Conservation (phyloP, 2,888 invertebrate genomes). For the Sinotaia quadrata region DNA sequence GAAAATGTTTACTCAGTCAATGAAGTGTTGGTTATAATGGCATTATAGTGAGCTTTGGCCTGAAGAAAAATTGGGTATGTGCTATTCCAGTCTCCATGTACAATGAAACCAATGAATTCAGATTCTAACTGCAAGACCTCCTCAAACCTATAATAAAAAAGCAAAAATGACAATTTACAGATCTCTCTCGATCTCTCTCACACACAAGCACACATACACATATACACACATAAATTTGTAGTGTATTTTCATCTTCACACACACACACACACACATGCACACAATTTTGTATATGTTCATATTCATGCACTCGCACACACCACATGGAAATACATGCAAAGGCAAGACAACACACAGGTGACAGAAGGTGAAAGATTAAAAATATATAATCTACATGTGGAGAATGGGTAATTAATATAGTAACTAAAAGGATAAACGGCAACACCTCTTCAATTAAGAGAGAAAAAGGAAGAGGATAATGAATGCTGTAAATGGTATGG, state of each 20-base stretch:
- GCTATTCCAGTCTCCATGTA: slow-evolving; percentile 63
- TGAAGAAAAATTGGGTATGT: slow-evolving; percentile 60
- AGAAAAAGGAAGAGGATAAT: no score
- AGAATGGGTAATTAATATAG: no score
- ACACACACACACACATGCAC: neutral
- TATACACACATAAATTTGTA: neutral
- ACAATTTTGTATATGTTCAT: neutral
- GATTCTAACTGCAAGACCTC: slow-evolving; percentile 65
- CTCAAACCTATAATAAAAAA: slow-evolving; percentile 55
- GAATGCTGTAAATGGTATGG: no score
- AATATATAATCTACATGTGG: no score
- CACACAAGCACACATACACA: neutral
- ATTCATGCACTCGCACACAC: neutral
- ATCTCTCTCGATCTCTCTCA: neutral
- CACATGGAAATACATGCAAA: no score
- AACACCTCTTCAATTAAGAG: no score
- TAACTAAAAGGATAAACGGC: no score
- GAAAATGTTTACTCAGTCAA: slow-evolving; percentile 38
- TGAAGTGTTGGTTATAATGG: slow-evolving; percentile 37
- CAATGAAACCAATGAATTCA: slow-evolving; percentile 64
- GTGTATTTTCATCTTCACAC: no score
- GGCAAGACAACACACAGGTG: no score
- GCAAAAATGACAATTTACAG: neutral
- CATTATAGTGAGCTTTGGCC: slow-evolving; percentile 43
- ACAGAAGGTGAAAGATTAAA: no score